Base-by-base conservation (phyloP, 2,888 invertebrate species). In the Blastobasis adustella region DNA sequence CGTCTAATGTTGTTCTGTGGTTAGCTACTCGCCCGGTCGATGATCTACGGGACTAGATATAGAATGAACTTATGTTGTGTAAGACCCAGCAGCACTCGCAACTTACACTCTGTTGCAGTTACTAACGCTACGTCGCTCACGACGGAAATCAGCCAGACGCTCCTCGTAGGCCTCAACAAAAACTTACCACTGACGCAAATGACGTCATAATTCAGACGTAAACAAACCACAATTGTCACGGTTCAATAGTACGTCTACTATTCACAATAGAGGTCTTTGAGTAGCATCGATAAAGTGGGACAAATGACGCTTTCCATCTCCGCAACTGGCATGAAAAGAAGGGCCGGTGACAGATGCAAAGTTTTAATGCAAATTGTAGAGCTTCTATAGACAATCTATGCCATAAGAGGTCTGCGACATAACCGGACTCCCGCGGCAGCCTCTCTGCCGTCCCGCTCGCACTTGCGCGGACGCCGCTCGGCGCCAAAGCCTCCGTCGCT, bases 401-500 rank as follows among this genome's bases (percentile, higher is more conserved):
- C 63, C 79, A 72, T 76, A 69, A 65, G 72, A 74, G 76, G 74
- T 67, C 65, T 62, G 66, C 75, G 74, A 78, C 74, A 75, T 82
- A 83, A 80, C 86, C 83, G 82, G 82, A 82, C 82, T 82, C 84
- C 82, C 78, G 79, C 78, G 71, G 67, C 76, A 79, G 82, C 82
- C 76, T 78, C 76, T 74, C 54, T 46, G 54, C 57, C 47, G 57
- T 84, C 85, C 65, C 80, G 56, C 72, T 87, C 74, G 62, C 79
- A 69, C 85, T 50, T 54, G 44, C 49, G 45, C 39, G 45, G 40
- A 39, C 40, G 49, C 56, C 53, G 59, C 58, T 54, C 61, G 71
- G 80, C 83, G 78, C 78, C 74, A 73, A 71, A 85, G 85, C 86
- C 87, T 86, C 67, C 67, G 60, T 63, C 54, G 57, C 63, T 69